Evolutionary conservation across 2,113 vertebrate genomes (phyloP).

Genomic region (Amazona guildingii): DNA sequence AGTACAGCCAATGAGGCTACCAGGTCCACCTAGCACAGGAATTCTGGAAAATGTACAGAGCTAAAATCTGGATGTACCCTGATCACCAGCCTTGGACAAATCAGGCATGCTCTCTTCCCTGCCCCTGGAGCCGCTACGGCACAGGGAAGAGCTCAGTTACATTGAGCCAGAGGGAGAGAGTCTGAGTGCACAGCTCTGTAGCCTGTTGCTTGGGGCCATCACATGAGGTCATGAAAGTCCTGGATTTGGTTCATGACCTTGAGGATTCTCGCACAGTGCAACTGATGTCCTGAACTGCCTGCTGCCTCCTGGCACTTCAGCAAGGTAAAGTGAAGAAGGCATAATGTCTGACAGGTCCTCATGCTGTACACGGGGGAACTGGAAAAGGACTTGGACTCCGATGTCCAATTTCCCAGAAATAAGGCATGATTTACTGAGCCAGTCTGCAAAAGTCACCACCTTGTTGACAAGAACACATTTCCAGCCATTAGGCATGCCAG

Average conservation of each 20-base stretch:
- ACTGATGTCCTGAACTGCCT: neutral
- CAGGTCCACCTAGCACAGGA: neutral
- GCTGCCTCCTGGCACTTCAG: neutral
- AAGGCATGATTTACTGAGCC: neutral
- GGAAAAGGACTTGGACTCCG: neutral
- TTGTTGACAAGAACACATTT: neutral
- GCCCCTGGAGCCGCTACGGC: neutral
- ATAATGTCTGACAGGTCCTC: neutral
- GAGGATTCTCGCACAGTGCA: neutral
- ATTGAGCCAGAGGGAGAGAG: neutral
- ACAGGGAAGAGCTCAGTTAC: no score
- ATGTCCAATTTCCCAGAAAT: neutral
- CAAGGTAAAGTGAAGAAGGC: neutral
- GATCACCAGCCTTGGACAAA: neutral
- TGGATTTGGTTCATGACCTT: neutral
- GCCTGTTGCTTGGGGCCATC: neutral
- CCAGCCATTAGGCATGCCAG: neutral
- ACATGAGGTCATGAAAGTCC: neutral
- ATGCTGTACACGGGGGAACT: neutral
- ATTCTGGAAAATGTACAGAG: neutral
- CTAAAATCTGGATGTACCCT: neutral
- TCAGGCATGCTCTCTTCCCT: neutral
- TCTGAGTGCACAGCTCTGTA: neutral
- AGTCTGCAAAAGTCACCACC: neutral
- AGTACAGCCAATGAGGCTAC: no score